Evolutionary conservation across 2,888 invertebrate genomes (phyloP), one percentile per base, ranked within the genome.

Genomic region (Sphinx pinastri): DNA sequence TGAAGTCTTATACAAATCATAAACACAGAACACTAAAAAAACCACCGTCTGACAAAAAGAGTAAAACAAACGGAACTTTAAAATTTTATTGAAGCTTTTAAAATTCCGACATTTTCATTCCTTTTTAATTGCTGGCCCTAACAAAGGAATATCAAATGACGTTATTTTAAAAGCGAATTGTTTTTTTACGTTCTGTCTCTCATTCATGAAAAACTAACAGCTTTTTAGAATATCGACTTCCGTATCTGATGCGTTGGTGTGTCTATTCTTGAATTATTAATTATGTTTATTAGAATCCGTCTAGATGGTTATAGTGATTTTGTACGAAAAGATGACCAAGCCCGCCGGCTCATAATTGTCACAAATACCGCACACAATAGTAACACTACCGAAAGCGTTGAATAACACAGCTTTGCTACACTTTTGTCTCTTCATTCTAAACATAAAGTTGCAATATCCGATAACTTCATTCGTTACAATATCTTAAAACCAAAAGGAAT

Each of bases 71-170:
- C 51, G n/a, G n/a, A 12, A 51, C 31, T 69, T 52, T 60, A 52
- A 58, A 52, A 38, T 70, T 57, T 51, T 79, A 79, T 76, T 76
- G 73, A 81, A 81, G 73, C 76, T 77, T 84, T 85, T 78, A 78
- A 82, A 84, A 82, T 80, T 80, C 75, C 77, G 76, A 72, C 77
- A 76, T 77, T 83, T 82, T 85, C 81, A 80, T 82, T 84, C 79
- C 74, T 82, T 84, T 87, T 89, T 89, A 89, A 90, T 89, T 89
- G 88, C 84, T 84, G 72, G 68, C 81, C 76, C 77, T 80, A 84
- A 89, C 87, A 90, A 89, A 88, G 84, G 84, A 82, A 82, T 80
- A 85, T 86, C 84, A 83, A 84, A 84, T 84, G 81, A 81, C 79
- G 81, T 83, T 85, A 86, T 84, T 83, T 47, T 79, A 81, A 84